Conservation (phyloP, 2,888 invertebrate genomes). For the Ischnus inquisitorius region DNA sequence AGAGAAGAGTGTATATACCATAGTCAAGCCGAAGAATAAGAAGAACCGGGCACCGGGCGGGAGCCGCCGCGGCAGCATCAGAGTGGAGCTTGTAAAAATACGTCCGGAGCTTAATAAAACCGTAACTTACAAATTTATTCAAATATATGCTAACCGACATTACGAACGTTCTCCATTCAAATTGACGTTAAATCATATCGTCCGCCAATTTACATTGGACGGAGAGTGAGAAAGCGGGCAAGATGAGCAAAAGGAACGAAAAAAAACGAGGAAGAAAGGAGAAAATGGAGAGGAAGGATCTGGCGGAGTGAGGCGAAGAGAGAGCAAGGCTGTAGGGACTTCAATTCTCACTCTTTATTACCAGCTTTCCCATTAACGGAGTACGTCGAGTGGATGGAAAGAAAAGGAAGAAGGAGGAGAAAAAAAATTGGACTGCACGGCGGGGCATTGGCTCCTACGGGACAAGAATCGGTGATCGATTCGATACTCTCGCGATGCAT, state of each 20-base stretch:
- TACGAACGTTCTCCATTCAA: constrained; percentile 78
- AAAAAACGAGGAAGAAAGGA: constrained; percentile 11
- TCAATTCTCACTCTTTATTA: constrained; percentile 67
- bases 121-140: constrained; percentile 81
- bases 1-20: constrained; percentile 25
- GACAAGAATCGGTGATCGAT: constrained; percentile 46
- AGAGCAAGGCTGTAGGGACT: constrained; percentile 21
- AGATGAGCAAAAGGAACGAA: constrained; percentile 2
- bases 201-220: constrained; percentile 75
- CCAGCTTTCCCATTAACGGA: constrained; percentile 66
- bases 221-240: constrained; percentile 34
- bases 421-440: constrained; percentile 29
- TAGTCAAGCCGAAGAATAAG: constrained; percentile 12
- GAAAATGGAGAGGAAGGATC: neutral
- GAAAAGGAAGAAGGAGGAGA: constrained; percentile 27
- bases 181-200: constrained; percentile 79
- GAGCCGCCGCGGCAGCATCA: constrained; percentile 46
- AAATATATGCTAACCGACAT: constrained; percentile 82
- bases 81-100: constrained; percentile 79
- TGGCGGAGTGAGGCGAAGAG: neutral
- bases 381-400: constrained; percentile 41
- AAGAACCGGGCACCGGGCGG: constrained; percentile 26
- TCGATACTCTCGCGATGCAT: constrained; percentile 38
- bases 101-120: constrained; percentile 79
- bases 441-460: constrained; percentile 36